Percentiles rank a stretch among this genome's conserved stretches.
Conservation (phyloP, 2,113 vertebrate genomes). For the Eudyptes chrysolophus region DNA sequence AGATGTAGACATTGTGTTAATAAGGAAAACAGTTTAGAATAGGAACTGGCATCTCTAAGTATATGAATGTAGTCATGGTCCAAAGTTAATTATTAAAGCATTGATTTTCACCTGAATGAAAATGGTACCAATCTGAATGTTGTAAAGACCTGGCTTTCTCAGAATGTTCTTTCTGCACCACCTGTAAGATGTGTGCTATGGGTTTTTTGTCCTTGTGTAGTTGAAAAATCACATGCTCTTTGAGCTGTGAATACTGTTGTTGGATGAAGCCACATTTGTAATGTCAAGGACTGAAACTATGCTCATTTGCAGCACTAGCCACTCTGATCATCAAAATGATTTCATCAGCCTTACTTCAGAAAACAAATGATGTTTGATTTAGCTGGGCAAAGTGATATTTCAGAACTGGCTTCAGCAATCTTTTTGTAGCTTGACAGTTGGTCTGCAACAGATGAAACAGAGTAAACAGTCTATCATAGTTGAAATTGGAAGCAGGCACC, state of each 20-base stretch:
- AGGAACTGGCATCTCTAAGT: background rate
- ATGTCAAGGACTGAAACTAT: background rate
- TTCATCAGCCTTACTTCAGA: background rate
- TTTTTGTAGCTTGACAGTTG: background rate
- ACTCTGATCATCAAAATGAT: background rate
- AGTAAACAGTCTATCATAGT: background rate
- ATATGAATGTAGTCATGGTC: no score
- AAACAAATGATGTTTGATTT: conserved; percentile 5
- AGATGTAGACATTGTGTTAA: background rate
- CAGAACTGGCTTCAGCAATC: background rate
- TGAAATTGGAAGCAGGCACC: conserved; percentile 30
- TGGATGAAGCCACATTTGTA: background rate
- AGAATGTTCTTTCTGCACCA: background rate
- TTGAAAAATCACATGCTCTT: background rate
- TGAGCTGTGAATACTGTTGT: background rate
- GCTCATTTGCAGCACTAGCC: background rate
- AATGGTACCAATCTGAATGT: background rate
- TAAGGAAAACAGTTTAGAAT: background rate
- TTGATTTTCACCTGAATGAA: background rate
- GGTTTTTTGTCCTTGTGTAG: background rate
- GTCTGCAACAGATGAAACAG: background rate
- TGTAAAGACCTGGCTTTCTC: background rate
- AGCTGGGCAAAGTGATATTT: background rate
- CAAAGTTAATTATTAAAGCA: background rate
- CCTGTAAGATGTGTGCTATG: rapidly evolving